Evolutionary conservation across 1,140 invertebrate species (phyloP).

Genomic region (Linepithema humile): DNA sequence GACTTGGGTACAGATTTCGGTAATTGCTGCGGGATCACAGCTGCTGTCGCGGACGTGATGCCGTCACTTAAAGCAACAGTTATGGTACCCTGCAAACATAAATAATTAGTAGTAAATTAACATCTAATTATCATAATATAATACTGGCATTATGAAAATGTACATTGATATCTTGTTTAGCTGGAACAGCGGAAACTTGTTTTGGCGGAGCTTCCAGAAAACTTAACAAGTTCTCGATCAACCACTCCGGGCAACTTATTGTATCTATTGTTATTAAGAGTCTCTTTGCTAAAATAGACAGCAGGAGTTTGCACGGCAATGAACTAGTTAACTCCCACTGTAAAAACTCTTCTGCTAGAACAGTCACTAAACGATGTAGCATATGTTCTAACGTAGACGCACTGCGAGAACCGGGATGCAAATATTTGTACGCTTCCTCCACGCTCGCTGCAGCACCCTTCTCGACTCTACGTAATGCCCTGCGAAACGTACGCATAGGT

Average conservation of each 20-base stretch:
- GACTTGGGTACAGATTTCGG: conserved; percentile 66
- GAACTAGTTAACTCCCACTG: conserved; percentile 88
- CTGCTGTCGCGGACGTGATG: conserved; percentile 78
- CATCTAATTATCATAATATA: neutral
- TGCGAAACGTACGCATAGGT: conserved; percentile 42
- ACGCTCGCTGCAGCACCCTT: conserved; percentile 74
- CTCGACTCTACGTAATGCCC: conserved; percentile 77
- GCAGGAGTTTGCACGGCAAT: conserved; percentile 86
- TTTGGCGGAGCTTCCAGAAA: conserved; percentile 63
- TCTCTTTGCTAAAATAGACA: conserved; percentile 86
- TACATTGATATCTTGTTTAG: conserved; percentile 42
- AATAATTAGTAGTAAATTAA: neutral
- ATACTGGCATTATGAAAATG: neutral
- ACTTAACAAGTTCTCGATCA: conserved; percentile 69
- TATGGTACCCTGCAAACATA: conserved; percentile 65
- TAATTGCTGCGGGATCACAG: conserved; percentile 75
- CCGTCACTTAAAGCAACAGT: conserved; percentile 75
- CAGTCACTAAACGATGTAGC: conserved; percentile 85
- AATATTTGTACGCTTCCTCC: conserved; percentile 81
- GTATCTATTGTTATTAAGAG: conserved; percentile 80
- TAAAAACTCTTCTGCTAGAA: conserved; percentile 86
- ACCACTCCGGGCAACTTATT: conserved; percentile 75
- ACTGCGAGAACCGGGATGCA: conserved; percentile 82
- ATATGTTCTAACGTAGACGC: conserved; percentile 85
- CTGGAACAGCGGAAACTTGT: conserved; percentile 3